These are phyloP conservation scores for Baryphthengus martii DNA, from an alignment of 2,113 vertebrate genomes.

Conservation along the genomic window DNA sequence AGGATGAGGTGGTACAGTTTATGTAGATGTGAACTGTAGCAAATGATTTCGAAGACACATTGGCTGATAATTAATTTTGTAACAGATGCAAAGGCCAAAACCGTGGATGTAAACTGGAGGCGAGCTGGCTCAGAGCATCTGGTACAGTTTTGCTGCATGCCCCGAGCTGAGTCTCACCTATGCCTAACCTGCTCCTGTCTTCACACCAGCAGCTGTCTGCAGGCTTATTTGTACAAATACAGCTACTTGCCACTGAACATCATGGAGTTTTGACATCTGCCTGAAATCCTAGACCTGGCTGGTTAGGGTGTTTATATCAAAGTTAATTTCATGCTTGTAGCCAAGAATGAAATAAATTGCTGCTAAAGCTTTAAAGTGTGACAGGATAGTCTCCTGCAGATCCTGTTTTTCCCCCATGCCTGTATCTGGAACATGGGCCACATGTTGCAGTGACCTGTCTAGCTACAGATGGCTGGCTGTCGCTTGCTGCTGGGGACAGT, in stretches of 20 bases:
- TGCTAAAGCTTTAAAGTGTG: not conserved
- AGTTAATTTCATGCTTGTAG: constrained; percentile 32
- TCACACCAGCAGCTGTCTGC: not conserved
- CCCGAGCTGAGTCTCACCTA: not conserved
- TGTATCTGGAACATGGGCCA: fast-evolving
- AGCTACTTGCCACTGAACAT: not conserved
- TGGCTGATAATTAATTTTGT: not conserved
- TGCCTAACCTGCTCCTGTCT: not conserved
- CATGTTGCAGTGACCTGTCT: not conserved
- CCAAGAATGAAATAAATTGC: constrained; percentile 20
- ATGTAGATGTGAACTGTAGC: not conserved
- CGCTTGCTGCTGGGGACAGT: not conserved
- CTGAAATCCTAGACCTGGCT: not conserved
- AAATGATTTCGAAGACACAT: not conserved
- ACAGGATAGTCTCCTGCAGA: not conserved
- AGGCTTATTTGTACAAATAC: not conserved
- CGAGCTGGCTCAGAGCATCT: constrained; percentile 2
- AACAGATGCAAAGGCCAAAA: constrained; percentile 10
- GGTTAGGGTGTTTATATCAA: not conserved
- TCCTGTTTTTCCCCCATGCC: not conserved
- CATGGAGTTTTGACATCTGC: not conserved
- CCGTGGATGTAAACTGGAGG: not conserved
- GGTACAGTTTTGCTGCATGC: not conserved
- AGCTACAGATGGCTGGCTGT: not conserved
- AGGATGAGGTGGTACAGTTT: not conserved